Percentiles rank a stretch among this genome's conserved stretches.
phyloP scores from a whole-genome alignment of 1,140 invertebrate species.

The Lepidurus couesii region DNA sequence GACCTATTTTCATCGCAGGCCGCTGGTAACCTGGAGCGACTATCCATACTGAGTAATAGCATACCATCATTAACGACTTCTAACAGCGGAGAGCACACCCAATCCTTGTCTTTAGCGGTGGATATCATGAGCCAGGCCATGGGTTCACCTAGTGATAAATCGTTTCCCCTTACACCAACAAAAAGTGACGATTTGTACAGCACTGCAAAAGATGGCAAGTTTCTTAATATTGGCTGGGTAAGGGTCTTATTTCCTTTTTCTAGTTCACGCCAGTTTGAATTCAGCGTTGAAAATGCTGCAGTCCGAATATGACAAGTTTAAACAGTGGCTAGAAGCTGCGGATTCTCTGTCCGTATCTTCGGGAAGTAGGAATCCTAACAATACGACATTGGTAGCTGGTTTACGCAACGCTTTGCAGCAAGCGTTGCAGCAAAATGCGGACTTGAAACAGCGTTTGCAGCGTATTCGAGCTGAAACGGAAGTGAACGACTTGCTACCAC shows the following conservation, averaged over 20 bases:
- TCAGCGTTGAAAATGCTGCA: slow-evolving; percentile 50
- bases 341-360: slow-evolving; percentile 12
- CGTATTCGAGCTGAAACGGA: slow-evolving; percentile 55
- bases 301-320: slow-evolving; percentile 58
- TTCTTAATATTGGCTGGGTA: slow-evolving; percentile 42
- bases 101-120: not conserved
- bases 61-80: slow-evolving; percentile 47
- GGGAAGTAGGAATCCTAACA: slow-evolving; percentile 33
- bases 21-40: not conserved
- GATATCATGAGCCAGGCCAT: slow-evolving; percentile 36
- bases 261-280: slow-evolving; percentile 54
- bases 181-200: slow-evolving; percentile 59
- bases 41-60: slow-evolving; percentile 43
- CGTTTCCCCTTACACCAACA: slow-evolving; percentile 24
- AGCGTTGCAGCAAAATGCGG: slow-evolving; percentile 65
- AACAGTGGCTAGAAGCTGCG: slow-evolving; percentile 49
- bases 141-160: slow-evolving; percentile 31
- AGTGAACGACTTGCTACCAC: slow-evolving; percentile 39
- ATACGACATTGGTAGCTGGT: slow-evolving; percentile 47
- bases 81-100: slow-evolving; percentile 36
- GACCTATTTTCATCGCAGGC: not conserved
- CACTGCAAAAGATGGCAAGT: slow-evolving; percentile 54
- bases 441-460: slow-evolving; percentile 57
- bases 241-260: slow-evolving; percentile 36
- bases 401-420: slow-evolving; percentile 56